Base-by-base conservation (phyloP, 2,797 vertebrate genomes). In the Dipus sagitta region DNA sequence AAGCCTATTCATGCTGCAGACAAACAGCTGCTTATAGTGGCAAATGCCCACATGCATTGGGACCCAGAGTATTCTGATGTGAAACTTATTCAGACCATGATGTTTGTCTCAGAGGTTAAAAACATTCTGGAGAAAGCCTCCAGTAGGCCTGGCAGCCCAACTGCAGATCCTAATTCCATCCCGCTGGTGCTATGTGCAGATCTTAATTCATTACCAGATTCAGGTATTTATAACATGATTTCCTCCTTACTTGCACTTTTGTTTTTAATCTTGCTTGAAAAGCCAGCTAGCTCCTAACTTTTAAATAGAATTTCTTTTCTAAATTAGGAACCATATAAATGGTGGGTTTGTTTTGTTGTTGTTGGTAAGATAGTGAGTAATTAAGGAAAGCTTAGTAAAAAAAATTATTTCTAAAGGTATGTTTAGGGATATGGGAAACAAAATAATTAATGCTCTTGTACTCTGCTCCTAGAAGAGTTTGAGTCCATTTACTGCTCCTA, bases 1-100 rank as follows among this genome's bases (percentile, higher is more conserved):
- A 99, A 99, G 94, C 97, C 98, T 0, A 98, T 98, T 72, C 98
- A 99, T 32, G 96, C 97, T 85, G 95, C 98, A 98, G 99, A 99
- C 96, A 98, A 98, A 96, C 99, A 99, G 97, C 98, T 99, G 96
- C 98, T 99, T 88, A 98, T 99, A 42, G 99, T 99, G 96, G 99
- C 99, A 96, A 99, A 99, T 88, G 99, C 99, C 96, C 99, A 99
- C 98, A 99, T 99, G 99, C 99, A 99, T 98, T 99, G 99, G 99
- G 99, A 99, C 98, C 99, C 99, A 0, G 99, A 99, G 96, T 99
- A 99, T 98, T 99, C 99, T 0, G 99, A 99, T 93, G 99, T 99
- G 92, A 99, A 99, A 98, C 98, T 99, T 97, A 99, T 99, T 97
- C 99, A 99, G 98, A 99, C 99, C 21, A 99, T 99, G 99, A 99